Evolutionary conservation across 2,888 invertebrate species (phyloP), one percentile per base, ranked within the genome.

Genomic region (Coronaproctus castanopsis): DNA sequence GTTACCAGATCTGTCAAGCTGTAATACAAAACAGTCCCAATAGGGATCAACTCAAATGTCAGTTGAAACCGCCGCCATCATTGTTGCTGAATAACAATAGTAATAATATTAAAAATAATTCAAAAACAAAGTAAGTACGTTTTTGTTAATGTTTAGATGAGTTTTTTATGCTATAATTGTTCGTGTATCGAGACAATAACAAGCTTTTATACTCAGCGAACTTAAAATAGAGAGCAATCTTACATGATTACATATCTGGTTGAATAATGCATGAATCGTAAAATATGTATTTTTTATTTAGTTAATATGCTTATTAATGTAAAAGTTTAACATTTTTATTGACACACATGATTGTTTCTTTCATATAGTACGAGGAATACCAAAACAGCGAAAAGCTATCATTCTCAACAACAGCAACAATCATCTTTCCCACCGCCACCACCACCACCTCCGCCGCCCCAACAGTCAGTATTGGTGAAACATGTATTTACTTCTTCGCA

Each of bases 1-100:
- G 93, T 70, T 90, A 92, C 72, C 92, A 93, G 74, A 95, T 95
- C 67, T 89, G 88, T 61, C 74, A 80, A 71, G 78, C 76, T 55
- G 77, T 80, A n/a, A 88, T 95, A 64, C 90, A 91, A 73, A 91
- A 89, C 72, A 92, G 90, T 69, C 89, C 89, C 0, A 91, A 91
- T 74, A 77, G 90, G 20, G 88, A 90, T 70, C 88, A 88, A 67
- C 72, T 90, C 55, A 81, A 86, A 60, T 85, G 85, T 3, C 90
- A 90, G 70, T 72, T 90, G 66, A 83, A 88, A 64, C 89, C 89
- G 52, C 89, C 89, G 18, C 87, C 89, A 2, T 84, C 87, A 62
- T 75, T 87, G 62, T 74, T 86, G 57, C 23, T 60, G 2, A 56
- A 54, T 36, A 36, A 36, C n/a, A n/a, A n/a, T n/a, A n/a, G n/a